These are phyloP conservation scores for rat (Rattus norvegicus) DNA, from an alignment of 2,113 vertebrate species.

Conservation along the genomic window DNA sequence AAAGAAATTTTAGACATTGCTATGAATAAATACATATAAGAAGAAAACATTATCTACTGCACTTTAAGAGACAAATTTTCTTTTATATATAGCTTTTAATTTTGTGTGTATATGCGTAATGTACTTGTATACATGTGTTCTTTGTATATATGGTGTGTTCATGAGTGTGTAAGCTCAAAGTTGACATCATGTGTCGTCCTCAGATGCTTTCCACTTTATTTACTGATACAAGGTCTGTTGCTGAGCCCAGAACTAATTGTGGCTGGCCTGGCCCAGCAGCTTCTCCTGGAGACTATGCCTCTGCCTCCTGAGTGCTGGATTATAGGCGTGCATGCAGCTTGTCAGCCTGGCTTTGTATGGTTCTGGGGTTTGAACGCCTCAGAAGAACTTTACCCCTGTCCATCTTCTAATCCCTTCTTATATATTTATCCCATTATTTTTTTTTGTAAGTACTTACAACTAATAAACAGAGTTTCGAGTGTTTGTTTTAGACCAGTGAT, in stretches of 20 bases:
- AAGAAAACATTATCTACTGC: neutral
- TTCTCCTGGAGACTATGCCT: neutral
- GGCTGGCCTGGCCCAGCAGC: neutral
- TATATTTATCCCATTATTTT: neutral
- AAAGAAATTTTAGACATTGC: conserved; percentile 28
- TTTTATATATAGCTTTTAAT: neutral
- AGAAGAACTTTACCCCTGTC: neutral
- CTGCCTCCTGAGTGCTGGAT: neutral
- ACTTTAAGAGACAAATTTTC: neutral
- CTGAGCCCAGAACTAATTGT: neutral
- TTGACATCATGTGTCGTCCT: neutral
- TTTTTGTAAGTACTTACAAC: neutral
- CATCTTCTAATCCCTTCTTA: neutral
- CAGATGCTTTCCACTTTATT: neutral
- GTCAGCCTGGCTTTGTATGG: neutral
- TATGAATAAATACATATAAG: neutral
- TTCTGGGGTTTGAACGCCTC: neutral
- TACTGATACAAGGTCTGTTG: neutral
- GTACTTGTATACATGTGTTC: neutral
- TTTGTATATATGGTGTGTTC: neutral
- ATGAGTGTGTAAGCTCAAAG: neutral
- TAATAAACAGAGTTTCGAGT: neutral
- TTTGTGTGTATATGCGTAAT: neutral
- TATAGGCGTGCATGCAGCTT: neutral
- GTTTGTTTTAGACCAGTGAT: neutral